These are phyloP conservation scores for Struthidea cinerea DNA, from an alignment of 2,113 vertebrate species.

Conservation along the genomic window DNA sequence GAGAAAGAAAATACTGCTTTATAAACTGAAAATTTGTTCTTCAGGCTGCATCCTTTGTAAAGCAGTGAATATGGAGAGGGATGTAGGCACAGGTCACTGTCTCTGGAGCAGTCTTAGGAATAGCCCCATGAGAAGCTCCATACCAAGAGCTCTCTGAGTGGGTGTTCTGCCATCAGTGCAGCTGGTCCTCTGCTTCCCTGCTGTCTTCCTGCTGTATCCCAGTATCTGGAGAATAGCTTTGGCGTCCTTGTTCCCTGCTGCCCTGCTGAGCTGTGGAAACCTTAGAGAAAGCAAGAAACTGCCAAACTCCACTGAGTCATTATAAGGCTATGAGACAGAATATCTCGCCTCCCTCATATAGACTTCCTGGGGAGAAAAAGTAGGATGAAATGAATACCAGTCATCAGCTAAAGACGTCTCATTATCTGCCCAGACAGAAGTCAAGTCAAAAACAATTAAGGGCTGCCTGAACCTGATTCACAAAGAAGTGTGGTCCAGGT, in stretches of 20 bases:
- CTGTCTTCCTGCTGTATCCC: constrained; percentile 13
- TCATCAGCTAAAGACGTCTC: neutral
- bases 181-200: constrained; percentile 19
- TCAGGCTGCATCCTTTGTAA: neutral
- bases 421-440: neutral
- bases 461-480: neutral
- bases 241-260: neutral
- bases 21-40: neutral
- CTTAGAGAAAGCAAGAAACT: neutral
- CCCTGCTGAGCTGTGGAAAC: constrained; percentile 29
- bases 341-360: neutral
- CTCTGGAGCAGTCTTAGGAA: neutral
- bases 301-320: neutral
- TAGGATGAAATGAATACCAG: neutral
- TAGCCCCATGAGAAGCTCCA: neutral
- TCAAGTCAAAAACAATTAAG: neutral
- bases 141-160: neutral
- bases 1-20: neutral
- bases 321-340: neutral
- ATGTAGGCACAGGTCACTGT: neutral
- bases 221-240: neutral
- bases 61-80: neutral
- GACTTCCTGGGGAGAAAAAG: constrained; percentile 9
- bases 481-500: neutral
- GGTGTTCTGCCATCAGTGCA: constrained; percentile 7